Base-by-base conservation (phyloP, 1,140 invertebrate species). In the Aphidius gifuensis region DNA sequence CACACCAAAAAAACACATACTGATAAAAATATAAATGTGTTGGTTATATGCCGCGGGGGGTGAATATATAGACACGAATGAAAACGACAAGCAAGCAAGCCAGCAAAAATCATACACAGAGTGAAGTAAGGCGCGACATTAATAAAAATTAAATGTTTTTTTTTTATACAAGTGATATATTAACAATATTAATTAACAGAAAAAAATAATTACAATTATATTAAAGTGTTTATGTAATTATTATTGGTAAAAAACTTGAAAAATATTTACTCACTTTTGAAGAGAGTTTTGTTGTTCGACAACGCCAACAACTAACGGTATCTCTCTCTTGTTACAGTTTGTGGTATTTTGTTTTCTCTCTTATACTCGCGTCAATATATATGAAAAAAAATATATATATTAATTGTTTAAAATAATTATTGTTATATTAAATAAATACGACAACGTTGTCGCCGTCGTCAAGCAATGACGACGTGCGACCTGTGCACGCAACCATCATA, bases 41-140 rank as follows among this genome's bases (percentile, higher is more conserved):
- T 32, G 16, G 11, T 47, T 59, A 45, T 55, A 60, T 56, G 49
- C 47, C 50, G 64, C 58, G 55, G 59, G 54, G 59, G 60, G 64
- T 65, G 54, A 32, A 32, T 32, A 32, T 32, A 32, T 16, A 16
- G 16, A 16, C 2, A 32, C 23, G 23, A 32, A 32, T 32, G 50
- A 39, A 48, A 40, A 64, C 55, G 55, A 54, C 23, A 54, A 43
- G 51, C 48, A 49, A 60, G 56, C 55, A 32, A 32, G 42, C 38
- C 51, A 48, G 62, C 55, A 64, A 32, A 32, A 32, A 32, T 32
- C 23, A 32, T 32, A 32, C 23, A 23, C 58, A 58, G 55, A 60
- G 60, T 64, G 62, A 67, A 67, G 66, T 64, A 64, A 66, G 62
- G 62, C 62, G 62, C 62, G 62, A 67, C 62, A 60, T 53, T 55